Base-by-base conservation (phyloP, 2,797 vertebrate genomes). In the Selene dorsalis region DNA sequence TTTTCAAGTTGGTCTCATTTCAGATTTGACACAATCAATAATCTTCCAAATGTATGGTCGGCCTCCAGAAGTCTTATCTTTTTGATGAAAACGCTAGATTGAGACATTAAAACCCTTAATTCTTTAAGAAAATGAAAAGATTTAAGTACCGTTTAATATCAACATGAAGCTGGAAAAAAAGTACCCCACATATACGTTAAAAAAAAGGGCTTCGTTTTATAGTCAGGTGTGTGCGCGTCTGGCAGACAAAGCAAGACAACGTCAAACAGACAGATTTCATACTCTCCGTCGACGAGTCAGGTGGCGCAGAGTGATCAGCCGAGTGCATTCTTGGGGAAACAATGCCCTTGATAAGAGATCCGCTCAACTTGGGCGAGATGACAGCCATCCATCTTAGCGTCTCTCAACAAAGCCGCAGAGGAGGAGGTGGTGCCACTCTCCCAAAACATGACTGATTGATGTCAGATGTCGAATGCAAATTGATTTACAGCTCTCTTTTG, bases 391-490 rank as follows among this genome's bases (percentile, higher is more conserved):
- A 85, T 93, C 93, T 90, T 56, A 2, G 62, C 58, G 17, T 82
- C 83, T 84, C 82, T 81, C 84, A 80, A 82, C 79, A 66, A 81
- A 88, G 86, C 81, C 41, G 58, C 85, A 26, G 84, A 84, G 84
- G 80, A 88, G 86, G 82, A 85, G 86, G 88, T 65, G 85, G 82
- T 82, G 89, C 81, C 88, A 83, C 83, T 88, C 83, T 87, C 81
- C 91, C 69, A 84, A 93, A 91, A 90, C 89, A 91, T 84, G 89
- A 91, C 89, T 90, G 92, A 94, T 92, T 91, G 90, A 92, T 92
- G 91, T 93, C 91, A 92, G 87, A 87, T 86, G 88, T 90, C 85
- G 68, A 90, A 93, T 91, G 88, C 89, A 92, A 90, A 93, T 92
- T 89, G 91, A 91, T 92, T 92, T 88, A 88, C 86, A 88, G 84